Conservation (phyloP, 2,797 vertebrate genomes). For the Carcharodon carcharias region DNA sequence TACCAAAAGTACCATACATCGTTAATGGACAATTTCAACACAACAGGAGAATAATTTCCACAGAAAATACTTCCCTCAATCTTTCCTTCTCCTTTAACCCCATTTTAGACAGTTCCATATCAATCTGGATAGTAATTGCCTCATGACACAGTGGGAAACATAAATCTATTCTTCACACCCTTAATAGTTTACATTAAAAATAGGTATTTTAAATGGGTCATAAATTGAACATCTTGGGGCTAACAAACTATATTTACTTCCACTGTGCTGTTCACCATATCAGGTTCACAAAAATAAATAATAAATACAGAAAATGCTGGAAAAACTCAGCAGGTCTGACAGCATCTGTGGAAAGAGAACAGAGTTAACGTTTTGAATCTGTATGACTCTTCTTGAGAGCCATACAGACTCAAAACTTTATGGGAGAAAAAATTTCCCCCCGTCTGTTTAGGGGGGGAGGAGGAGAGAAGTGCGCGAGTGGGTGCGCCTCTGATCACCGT, state of each 20-base stretch:
- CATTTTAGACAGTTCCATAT: not conserved
- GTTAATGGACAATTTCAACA: slow-evolving; percentile 1
- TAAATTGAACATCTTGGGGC: not conserved
- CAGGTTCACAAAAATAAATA: not conserved
- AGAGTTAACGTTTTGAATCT: no score
- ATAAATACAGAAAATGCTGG: not conserved
- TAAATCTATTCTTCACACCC: not conserved
- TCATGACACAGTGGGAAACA: not conserved
- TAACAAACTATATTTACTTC: not conserved
- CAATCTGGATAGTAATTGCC: not conserved
- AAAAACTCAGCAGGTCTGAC: no score
- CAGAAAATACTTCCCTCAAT: not conserved
- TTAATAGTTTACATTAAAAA: not conserved
- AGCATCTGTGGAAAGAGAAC: no score
- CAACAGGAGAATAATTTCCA: not conserved
- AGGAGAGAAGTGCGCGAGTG: no score
- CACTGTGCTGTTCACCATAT: not conserved
- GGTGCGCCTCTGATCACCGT: no score
- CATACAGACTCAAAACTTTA: no score
- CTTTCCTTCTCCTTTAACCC: not conserved
- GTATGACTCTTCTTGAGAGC: no score
- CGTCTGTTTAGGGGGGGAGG: no score
- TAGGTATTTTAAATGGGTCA: not conserved
- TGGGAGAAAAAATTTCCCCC: no score
- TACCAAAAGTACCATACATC: not conserved